Conservation (phyloP, 2,113 vertebrate species). For the Mormyrus iriodes region DNA sequence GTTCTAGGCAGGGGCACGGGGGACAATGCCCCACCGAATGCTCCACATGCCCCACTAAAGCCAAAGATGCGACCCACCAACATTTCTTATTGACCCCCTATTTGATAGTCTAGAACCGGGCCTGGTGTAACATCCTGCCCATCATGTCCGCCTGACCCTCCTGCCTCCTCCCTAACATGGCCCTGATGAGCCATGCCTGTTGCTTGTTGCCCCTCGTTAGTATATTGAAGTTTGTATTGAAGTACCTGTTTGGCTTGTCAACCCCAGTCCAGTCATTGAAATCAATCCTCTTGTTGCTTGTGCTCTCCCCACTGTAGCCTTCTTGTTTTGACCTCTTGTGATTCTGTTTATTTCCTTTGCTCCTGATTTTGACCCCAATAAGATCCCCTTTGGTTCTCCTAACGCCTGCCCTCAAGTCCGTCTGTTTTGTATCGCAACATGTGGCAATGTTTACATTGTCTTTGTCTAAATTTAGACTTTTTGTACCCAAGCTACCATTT, state of each 20-base stretch:
- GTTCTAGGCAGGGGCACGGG: too few species aligned
- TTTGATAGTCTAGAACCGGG: too few species aligned
- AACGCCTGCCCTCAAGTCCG: background rate
- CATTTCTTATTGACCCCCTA: too few species aligned
- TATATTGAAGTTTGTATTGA: background rate
- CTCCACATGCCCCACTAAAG: too few species aligned
- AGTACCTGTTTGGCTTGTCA: background rate
- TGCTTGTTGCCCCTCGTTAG: background rate
- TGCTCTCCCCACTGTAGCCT: background rate
- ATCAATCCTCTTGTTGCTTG: background rate
- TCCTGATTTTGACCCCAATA: background rate
- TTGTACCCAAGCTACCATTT: background rate
- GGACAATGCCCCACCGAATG: too few species aligned
- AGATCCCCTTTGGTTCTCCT: background rate
- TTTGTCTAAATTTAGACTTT: background rate
- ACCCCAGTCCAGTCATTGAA: background rate
- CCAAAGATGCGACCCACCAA: too few species aligned
- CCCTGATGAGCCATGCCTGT: background rate
- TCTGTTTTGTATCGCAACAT: background rate
- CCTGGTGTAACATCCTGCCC: background rate
- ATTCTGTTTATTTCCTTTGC: background rate
- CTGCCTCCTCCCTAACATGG: background rate
- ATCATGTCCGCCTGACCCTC: background rate
- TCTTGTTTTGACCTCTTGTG: background rate
- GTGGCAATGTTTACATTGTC: background rate